Evolutionary conservation across 2,888 invertebrate genomes (phyloP).

Genomic region (Pandemis heparana): DNA sequence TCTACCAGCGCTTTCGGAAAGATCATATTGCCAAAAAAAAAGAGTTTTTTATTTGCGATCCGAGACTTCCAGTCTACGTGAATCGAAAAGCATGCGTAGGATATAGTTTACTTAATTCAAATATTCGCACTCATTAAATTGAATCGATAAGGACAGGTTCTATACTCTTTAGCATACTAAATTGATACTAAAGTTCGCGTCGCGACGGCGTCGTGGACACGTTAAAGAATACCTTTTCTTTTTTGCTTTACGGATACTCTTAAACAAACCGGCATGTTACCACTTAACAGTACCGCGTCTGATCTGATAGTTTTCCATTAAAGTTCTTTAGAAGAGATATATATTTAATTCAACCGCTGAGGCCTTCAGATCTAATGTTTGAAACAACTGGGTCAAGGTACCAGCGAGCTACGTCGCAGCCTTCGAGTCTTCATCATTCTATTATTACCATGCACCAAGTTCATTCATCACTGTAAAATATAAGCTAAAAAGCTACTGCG

Average conservation of each 20-base stretch:
- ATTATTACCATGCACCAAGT: slow-evolving; percentile 6
- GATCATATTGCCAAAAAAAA: no score
- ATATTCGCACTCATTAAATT: neutral
- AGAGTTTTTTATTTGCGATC: neutral
- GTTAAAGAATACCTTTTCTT: neutral
- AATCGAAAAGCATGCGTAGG: neutral
- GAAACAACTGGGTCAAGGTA: slow-evolving; percentile 30
- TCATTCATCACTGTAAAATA: slow-evolving; percentile 50
- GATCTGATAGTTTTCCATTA: neutral
- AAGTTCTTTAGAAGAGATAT: neutral
- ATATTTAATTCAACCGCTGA: neutral
- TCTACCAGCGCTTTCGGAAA: no score
- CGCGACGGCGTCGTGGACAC: neutral
- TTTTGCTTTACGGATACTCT: neutral
- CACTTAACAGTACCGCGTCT: no score
- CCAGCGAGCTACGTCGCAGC: slow-evolving; percentile 10
- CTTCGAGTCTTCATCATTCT: slow-evolving; percentile 12
- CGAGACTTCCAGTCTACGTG: neutral
- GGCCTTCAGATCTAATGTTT: slow-evolving; percentile 15
- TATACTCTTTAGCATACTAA: neutral
- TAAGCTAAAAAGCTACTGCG: slow-evolving; percentile 54
- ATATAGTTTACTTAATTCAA: neutral
- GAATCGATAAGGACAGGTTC: neutral
- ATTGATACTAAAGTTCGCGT: no score
- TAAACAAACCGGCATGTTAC: neutral